These are phyloP conservation scores for Stenodera caucasica DNA, from an alignment of 2,888 invertebrate genomes.

Conservation along the genomic window DNA sequence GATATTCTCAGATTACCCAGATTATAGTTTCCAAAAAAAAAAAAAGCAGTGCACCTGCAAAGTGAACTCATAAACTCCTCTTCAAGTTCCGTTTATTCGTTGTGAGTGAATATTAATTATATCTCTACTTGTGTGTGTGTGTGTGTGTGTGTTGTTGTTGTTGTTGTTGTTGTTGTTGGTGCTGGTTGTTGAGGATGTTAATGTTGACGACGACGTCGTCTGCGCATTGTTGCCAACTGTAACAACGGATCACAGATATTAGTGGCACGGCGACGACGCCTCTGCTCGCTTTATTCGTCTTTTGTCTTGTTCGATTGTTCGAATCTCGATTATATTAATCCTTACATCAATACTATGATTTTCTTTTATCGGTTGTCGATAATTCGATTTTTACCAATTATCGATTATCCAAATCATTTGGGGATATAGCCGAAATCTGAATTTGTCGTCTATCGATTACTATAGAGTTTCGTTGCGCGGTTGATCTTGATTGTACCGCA, in stretches of 20 bases:
- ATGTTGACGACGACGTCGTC: slow-evolving; percentile 9
- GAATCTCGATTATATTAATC: too few species aligned
- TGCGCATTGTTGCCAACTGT: slow-evolving; percentile 22
- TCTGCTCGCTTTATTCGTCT: neutral
- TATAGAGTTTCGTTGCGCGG: neutral
- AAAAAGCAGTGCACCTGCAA: slow-evolving; percentile 34
- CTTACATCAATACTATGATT: too few species aligned
- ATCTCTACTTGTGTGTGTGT: neutral
- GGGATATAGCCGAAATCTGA: neutral
- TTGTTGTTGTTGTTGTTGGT: neutral
- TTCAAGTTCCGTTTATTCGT: slow-evolving; percentile 1
- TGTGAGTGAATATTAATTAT: slow-evolving; percentile 6
- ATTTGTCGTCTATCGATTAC: neutral
- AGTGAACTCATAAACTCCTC: slow-evolving; percentile 28
- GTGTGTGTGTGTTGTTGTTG: neutral
- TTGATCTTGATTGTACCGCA: neutral
- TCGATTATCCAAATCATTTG: too few species aligned
- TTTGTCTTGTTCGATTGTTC: neutral
- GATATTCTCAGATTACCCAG: slow-evolving; percentile 21
- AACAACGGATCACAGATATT: slow-evolving; percentile 9
- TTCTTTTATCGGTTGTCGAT: too few species aligned
- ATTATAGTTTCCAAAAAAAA: slow-evolving; percentile 34
- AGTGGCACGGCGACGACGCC: neutral
- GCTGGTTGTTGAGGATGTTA: neutral
- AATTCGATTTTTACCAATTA: too few species aligned